These are phyloP conservation scores for Antheraea mylitta DNA, from an alignment of 1,140 invertebrate species.

Conservation along the genomic window DNA sequence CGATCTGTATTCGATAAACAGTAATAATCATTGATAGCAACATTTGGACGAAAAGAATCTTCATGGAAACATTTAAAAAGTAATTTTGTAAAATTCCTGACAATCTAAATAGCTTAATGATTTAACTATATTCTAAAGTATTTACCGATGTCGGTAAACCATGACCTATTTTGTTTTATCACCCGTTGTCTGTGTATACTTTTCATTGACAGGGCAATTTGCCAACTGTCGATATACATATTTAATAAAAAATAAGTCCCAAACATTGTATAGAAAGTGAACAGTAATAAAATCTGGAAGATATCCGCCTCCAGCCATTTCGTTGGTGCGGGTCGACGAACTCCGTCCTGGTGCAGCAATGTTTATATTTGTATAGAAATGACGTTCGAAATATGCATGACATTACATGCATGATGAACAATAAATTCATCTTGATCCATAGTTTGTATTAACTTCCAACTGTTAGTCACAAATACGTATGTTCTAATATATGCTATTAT, in stretches of 20 bases:
- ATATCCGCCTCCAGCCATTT: conserved; percentile 8
- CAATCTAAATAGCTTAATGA: no score
- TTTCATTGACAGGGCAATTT: not conserved
- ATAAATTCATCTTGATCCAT: not conserved
- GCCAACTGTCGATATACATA: conserved; percentile 2
- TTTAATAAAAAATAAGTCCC: conserved; percentile 3
- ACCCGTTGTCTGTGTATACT: not conserved
- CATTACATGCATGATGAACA: not conserved
- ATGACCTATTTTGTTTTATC: not conserved
- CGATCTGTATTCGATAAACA: no score
- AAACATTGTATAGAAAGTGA: conserved; percentile 14
- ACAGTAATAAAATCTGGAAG: conserved; percentile 19
- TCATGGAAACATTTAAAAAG: no score
- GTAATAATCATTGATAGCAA: no score
- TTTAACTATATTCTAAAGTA: not conserved
- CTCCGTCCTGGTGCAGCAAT: conserved; percentile 20
- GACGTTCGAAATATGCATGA: conserved; percentile 6
- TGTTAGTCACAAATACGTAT: not conserved
- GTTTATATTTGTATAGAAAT: conserved; percentile 29
- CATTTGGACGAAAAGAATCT: no score
- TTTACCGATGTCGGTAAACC: not conserved
- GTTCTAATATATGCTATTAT: no score
- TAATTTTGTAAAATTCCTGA: no score
- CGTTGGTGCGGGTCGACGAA: conserved; percentile 27
- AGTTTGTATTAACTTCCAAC: not conserved